Evolutionary conservation across 2,797 vertebrate species (phyloP), one percentile per base, ranked within the genome.

Genomic region (Cossypha niveicapilla): DNA sequence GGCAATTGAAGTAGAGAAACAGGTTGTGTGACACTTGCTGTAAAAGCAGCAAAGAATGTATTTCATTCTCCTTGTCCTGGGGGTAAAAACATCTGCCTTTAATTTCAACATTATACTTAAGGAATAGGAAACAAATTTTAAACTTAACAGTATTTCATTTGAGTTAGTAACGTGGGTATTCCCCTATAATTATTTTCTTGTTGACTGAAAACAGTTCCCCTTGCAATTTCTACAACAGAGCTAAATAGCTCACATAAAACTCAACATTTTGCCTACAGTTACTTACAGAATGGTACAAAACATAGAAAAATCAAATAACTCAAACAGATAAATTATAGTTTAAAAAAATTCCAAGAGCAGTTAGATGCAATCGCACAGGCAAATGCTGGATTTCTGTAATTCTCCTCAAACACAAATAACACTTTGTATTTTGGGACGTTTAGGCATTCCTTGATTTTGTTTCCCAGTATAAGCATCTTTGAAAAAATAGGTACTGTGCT

Each of bases 21-120:
- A 63, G 83, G 27, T 28, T 28, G 41, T 25, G 51, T 81, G 65
- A 78, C 4, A 0, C 51, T 80, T 86, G 56, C 88, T 95, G 63
- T 56, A 56, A 88, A 85, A 78, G 44, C 61, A 90, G 63, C n/a
- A 22, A 30, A 60, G 74, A 94, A 92, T 86, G 86, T 88, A 76
- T 85, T 89, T 95, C 30, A 24, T 37, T 41, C 65, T 35, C 28
- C 47, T 89, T 72, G 4, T 61, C 74, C 54, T 39, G 3, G 32
- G 53, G 45, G 25, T 63, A 75, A 86, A 74, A 77, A 47, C 53
- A 42, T 51, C 44, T 71, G 88, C 79, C 77, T 93, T 88, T 77
- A 35, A 77, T 70, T 88, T 71, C 72, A 87, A 13, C 11, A 5
- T 67, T 75, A 51, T 7, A 74, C 42, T 32, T 48, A 47, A 68